Conservation (phyloP, 2,888 invertebrate species). For the Rhodophaea formosa region DNA sequence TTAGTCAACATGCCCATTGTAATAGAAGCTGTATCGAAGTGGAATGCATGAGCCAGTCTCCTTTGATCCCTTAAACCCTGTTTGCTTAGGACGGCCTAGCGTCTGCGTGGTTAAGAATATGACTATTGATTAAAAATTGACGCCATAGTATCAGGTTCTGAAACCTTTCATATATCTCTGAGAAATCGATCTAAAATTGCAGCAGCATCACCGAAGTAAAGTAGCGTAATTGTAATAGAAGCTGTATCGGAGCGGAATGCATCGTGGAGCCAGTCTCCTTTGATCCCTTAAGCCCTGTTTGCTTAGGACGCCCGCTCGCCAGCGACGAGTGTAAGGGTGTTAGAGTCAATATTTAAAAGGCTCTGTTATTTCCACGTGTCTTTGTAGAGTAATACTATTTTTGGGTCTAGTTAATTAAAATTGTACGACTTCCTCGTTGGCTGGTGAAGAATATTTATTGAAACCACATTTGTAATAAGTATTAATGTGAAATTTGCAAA, state of each 20-base stretch:
- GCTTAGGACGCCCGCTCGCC: background rate
- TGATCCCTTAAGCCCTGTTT: constrained; percentile 12
- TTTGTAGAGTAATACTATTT: constrained; percentile 17
- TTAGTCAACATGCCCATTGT: too few species aligned
- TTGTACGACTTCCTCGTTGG: background rate
- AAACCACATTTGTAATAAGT: background rate
- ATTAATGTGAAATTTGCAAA: too few species aligned
- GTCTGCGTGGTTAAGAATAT: too few species aligned
- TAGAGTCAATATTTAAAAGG: constrained; percentile 9
- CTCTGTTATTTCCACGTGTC: constrained; percentile 1
- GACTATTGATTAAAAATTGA: too few species aligned
- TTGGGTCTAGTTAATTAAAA: background rate
- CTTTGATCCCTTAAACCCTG: too few species aligned
- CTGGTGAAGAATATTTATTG: background rate
- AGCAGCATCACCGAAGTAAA: background rate
- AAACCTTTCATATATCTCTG: background rate
- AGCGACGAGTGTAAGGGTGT: background rate
- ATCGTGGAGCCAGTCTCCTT: background rate
- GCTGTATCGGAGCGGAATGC: constrained; percentile 2
- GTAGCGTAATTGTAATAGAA: background rate
- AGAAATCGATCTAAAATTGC: background rate
- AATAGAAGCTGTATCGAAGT: too few species aligned
- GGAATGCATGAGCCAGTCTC: too few species aligned
- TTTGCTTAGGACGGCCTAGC: too few species aligned
- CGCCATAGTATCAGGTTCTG: background rate